Evolutionary conservation across 2,797 vertebrate genomes (phyloP).

Genomic region (Sarcoramphus papa): DNA sequence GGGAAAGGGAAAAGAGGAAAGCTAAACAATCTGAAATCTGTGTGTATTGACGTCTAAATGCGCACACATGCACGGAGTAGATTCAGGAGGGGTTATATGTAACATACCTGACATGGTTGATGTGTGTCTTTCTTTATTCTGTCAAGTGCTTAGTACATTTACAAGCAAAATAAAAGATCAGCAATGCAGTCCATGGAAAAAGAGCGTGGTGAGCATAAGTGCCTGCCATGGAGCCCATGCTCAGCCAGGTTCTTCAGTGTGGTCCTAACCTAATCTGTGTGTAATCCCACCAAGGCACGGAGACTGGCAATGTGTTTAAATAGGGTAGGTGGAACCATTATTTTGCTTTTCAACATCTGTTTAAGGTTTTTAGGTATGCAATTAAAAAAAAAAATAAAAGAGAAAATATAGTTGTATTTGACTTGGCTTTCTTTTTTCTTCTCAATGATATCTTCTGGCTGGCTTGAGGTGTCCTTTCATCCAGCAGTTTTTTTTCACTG

Average conservation of each 20-base stretch:
- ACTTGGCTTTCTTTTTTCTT: not conserved
- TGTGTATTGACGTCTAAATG: not conserved
- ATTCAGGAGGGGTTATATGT: not conserved
- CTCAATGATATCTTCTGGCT: not conserved
- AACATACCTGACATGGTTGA: not conserved
- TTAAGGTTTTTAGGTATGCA: not conserved
- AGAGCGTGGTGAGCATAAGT: not conserved
- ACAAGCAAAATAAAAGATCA: not conserved
- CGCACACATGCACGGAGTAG: rapidly evolving
- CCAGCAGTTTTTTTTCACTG: not conserved
- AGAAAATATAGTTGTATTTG: not conserved
- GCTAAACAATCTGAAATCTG: not conserved
- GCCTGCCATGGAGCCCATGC: not conserved
- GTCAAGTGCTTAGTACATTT: not conserved
- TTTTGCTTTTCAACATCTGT: not conserved
- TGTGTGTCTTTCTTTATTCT: not conserved
- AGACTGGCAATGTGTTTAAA: not conserved
- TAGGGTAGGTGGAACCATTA: not conserved
- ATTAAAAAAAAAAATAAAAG: not conserved
- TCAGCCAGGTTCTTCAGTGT: not conserved
- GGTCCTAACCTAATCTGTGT: not conserved
- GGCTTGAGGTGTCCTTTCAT: not conserved
- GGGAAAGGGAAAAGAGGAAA: not conserved
- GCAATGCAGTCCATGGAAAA: not conserved
- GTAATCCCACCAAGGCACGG: not conserved